Base-by-base conservation (phyloP, 2,797 vertebrate species). In the Paguma larvata region DNA sequence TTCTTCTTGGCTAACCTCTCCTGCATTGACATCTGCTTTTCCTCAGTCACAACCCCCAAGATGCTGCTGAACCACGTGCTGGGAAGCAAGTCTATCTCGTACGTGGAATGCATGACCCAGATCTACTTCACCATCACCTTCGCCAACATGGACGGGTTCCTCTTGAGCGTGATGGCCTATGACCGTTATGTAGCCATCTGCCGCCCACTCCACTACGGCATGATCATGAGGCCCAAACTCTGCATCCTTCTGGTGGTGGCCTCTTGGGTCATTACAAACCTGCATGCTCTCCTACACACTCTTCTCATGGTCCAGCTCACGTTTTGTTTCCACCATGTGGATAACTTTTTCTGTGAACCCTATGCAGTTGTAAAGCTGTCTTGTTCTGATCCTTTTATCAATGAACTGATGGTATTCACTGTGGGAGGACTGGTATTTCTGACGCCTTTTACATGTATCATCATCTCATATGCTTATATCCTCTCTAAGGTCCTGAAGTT, bases 281-380 rank as follows among this genome's bases (percentile, higher is more conserved):
- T 96, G 12, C 96, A 94, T 11, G 82, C 90, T 65, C 75, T 90
- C 21, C 73, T 97, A 12, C 87, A 96, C 30, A 95, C 96, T 18
- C 32, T 97, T 11, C 79, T 96, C 67, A 80, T 95, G 56, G 83
- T 63, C 32, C 56, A 6, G 21, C 93, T 98, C 27, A 84, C 63
- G 0, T 98, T 97, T 86, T 97, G 96, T 19, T 48, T 78, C 18
- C 63, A 68, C 27, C 84, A 91, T 41, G 94, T 98, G 65, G 92
- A 93, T 46, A 97, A 98, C 70, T 98, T 98, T 53, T 98, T 98
- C 73, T 98, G 97, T 78, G 98, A 97, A 25, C 96, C 93, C 2
- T 95, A 96, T 3, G 79, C 96, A 0, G 16, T 98, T 25, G n/a
- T n/a, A n/a, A n/a, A n/a, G n/a, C n/a, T n/a, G n/a, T n/a, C n/a